phyloP scores from a whole-genome alignment of 1,140 invertebrate species.

The Dreissena polymorpha region DNA sequence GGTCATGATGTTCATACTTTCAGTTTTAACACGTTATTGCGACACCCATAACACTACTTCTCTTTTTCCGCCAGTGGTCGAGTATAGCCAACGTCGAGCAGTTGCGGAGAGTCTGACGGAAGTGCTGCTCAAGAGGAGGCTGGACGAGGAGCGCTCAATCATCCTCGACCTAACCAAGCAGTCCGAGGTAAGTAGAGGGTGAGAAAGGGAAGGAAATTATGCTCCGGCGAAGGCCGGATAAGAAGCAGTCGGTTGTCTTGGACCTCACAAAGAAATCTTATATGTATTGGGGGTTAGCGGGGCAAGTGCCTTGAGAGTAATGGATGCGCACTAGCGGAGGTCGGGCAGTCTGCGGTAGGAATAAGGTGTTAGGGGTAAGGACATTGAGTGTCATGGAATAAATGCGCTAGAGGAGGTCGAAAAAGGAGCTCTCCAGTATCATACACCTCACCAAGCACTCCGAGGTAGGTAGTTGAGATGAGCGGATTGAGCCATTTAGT shows the following conservation, averaged over 20 bases:
- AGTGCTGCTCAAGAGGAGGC: conserved; percentile 20
- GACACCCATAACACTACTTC: no score
- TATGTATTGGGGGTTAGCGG: no score
- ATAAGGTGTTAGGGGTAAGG: no score
- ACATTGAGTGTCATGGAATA: conserved; percentile 14
- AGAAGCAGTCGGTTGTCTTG: no score
- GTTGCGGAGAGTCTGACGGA: conserved; percentile 29
- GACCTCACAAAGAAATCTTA: background rate
- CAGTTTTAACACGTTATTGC: no score
- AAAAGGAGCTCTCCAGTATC: conserved; percentile 34
- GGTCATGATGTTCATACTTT: no score
- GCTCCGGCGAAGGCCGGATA: no score
- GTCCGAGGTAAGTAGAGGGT: conserved; percentile 54
- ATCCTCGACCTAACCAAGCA: conserved; percentile 36
- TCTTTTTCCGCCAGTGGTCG: background rate
- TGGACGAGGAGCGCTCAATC: conserved; percentile 33
- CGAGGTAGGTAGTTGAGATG: background rate
- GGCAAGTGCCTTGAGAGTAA: no score
- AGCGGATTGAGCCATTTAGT: no score
- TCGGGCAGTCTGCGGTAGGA: no score
- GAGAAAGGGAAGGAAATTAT: no score
- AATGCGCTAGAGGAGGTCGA: conserved; percentile 16
- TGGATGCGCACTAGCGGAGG: no score
- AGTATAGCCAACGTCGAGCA: conserved; percentile 1
- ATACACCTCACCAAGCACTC: conserved; percentile 38